Percentiles rank a stretch among this genome's conserved stretches.
Evolutionary conservation across 2,888 invertebrate genomes (phyloP).

Genomic region (Microplitis deprimator): DNA sequence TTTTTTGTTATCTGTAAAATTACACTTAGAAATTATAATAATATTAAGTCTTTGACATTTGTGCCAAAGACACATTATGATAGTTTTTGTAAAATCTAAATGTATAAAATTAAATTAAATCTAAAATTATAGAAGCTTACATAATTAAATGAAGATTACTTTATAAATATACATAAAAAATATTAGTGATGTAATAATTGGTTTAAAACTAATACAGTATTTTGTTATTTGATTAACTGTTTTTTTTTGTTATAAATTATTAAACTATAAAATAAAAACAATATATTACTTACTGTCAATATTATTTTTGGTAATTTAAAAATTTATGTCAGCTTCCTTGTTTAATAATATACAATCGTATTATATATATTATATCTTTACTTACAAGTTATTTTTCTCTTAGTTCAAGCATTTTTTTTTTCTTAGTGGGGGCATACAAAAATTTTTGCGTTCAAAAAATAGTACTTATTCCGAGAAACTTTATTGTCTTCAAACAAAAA

Average conservation of each 20-base stretch:
- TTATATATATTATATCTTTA: conserved; percentile 34
- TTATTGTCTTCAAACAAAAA: too few species aligned
- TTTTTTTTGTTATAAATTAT: conserved; percentile 28
- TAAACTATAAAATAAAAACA: conserved; percentile 20
- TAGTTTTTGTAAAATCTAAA: neutral
- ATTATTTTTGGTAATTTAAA: conserved; percentile 21
- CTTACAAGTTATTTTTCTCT: too few species aligned
- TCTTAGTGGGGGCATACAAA: too few species aligned
- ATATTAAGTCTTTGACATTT: too few species aligned
- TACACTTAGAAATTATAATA: neutral
- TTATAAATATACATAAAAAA: neutral
- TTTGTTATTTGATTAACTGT: conserved; percentile 38
- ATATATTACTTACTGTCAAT: conserved; percentile 21
- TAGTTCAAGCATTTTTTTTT: too few species aligned
- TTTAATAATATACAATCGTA: conserved; percentile 42
- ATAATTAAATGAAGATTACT: neutral
- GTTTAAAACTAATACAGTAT: conserved; percentile 44
- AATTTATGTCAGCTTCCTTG: neutral
- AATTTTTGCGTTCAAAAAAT: too few species aligned
- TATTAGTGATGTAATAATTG: conserved; percentile 23
- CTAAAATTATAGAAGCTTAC: neutral
- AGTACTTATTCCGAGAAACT: too few species aligned
- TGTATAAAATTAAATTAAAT: neutral
- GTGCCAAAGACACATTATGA: conserved; percentile 14
- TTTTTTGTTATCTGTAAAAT: conserved; percentile 18